These are phyloP conservation scores for Drosophila pseudotalamancana DNA, from an alignment of 2,888 invertebrate species.

Conservation along the genomic window DNA sequence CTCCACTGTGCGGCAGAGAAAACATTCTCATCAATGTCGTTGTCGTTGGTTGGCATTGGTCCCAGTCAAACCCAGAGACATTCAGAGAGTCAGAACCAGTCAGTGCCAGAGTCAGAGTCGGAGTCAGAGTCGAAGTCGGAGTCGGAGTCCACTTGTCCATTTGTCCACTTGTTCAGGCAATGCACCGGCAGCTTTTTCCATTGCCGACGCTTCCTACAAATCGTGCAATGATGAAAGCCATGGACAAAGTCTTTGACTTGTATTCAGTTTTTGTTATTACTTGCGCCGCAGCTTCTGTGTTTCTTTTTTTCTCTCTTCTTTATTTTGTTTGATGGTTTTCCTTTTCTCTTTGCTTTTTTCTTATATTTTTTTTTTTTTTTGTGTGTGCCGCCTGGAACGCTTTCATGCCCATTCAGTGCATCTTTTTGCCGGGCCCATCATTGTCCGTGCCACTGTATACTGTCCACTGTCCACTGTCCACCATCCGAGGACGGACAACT, in stretches of 20 bases:
- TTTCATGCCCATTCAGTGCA: constrained; percentile 78
- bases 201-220: constrained; percentile 53
- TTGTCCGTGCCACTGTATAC: constrained; percentile 32
- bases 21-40: constrained; percentile 77
- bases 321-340: too few relatives aligned
- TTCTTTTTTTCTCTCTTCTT: constrained; percentile 25
- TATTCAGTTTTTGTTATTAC: constrained; percentile 72
- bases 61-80: constrained; percentile 38
- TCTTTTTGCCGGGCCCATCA: constrained; percentile 48
- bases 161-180: constrained; percentile 43
- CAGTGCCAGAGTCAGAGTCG: constrained; percentile 22
- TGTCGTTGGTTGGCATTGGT: constrained; percentile 47
- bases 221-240: constrained; percentile 79
- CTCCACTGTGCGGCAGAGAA: constrained; percentile 58
- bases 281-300: constrained; percentile 59
- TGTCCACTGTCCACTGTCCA: too few relatives aligned
- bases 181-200: constrained; percentile 44
- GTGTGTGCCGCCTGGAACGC: constrained; percentile 69
- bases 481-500: constrained; percentile 34
- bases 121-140: constrained; percentile 12
- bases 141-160: constrained; percentile 39
- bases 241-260: constrained; percentile 80
- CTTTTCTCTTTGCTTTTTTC: constrained; percentile 28
- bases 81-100: constrained; percentile 34
- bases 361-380: constrained; percentile 24